Evolutionary conservation across 2,888 invertebrate species (phyloP).

Genomic region (Acleris holmiana): DNA sequence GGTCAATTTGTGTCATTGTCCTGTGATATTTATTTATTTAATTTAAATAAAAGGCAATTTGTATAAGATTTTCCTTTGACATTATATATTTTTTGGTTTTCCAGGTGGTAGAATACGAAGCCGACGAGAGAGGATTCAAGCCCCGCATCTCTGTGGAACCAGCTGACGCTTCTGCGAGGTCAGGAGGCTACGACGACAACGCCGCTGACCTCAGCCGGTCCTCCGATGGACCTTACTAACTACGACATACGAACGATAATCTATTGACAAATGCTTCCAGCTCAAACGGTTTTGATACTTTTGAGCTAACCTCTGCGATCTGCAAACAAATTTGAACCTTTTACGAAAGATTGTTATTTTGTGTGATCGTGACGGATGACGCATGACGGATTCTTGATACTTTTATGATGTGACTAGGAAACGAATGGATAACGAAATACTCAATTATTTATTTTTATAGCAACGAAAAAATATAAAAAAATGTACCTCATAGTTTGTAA

Average conservation of each 20-base stretch:
- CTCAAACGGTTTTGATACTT: neutral
- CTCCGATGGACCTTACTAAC: conserved; percentile 65
- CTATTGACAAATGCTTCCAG: conserved; percentile 24
- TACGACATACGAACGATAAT: neutral
- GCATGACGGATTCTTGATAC: neutral
- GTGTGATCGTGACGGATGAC: neutral
- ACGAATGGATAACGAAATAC: conserved; percentile 49
- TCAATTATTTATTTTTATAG: conserved; percentile 56
- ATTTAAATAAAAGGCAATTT: no score
- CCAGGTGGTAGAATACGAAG: conserved; percentile 88
- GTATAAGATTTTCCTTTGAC: no score
- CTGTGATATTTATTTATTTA: no score
- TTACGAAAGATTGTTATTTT: neutral
- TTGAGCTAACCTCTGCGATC: no score
- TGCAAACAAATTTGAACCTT: no score
- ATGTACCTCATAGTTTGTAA: conserved; percentile 46
- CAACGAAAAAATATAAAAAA: conserved; percentile 60
- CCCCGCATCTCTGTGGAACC: conserved; percentile 85
- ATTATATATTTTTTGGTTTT: conserved; percentile 2
- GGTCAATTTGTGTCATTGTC: neutral
- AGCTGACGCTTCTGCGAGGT: conserved; percentile 50
- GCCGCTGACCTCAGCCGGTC: conserved; percentile 60
- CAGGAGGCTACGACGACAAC: conserved; percentile 65
- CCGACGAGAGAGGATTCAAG: conserved; percentile 88
- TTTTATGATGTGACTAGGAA: conserved; percentile 40